phyloP scores from a whole-genome alignment of 2,113 vertebrate genomes.

The Brachirus orientalis region DNA sequence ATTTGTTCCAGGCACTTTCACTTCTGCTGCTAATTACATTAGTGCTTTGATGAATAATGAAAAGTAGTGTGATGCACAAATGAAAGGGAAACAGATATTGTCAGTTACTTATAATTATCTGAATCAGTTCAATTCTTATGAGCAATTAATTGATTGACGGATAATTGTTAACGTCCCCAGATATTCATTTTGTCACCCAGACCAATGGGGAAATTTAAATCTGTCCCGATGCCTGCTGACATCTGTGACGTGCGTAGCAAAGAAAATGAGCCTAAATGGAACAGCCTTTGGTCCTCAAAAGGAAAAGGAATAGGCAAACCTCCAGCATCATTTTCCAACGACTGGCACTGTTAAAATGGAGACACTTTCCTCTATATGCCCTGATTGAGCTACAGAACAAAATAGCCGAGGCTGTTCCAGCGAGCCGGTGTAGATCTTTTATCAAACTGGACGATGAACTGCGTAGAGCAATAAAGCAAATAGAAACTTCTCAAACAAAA shows the following conservation, averaged over 20 bases:
- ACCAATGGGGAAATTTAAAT: conserved; percentile 31
- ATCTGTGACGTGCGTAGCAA: conserved; percentile 25
- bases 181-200: background rate
- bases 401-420: conserved; percentile 11
- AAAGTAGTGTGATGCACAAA: too few species aligned
- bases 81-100: too few species aligned
- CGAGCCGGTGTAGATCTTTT: conserved; percentile 21
- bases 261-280: conserved; percentile 28
- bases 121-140: too few species aligned
- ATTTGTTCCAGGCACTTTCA: too few species aligned
- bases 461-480: conserved; percentile 23
- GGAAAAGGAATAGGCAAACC: conserved; percentile 45
- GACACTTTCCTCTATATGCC: conserved; percentile 3
- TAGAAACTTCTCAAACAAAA: conserved; percentile 19
- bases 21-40: too few species aligned
- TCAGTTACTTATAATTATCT: too few species aligned
- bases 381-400: conserved; percentile 11
- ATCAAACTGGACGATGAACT: conserved; percentile 11
- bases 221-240: conserved; percentile 28
- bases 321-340: conserved; percentile 1
- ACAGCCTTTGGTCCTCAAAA: conserved; percentile 1
- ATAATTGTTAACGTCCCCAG: too few species aligned
- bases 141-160: too few species aligned
- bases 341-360: conserved; percentile 12
- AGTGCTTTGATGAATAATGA: too few species aligned